Evolutionary conservation across 2,888 invertebrate species (phyloP), one percentile per base, ranked within the genome.

Genomic region (Chloromyia formosa): DNA sequence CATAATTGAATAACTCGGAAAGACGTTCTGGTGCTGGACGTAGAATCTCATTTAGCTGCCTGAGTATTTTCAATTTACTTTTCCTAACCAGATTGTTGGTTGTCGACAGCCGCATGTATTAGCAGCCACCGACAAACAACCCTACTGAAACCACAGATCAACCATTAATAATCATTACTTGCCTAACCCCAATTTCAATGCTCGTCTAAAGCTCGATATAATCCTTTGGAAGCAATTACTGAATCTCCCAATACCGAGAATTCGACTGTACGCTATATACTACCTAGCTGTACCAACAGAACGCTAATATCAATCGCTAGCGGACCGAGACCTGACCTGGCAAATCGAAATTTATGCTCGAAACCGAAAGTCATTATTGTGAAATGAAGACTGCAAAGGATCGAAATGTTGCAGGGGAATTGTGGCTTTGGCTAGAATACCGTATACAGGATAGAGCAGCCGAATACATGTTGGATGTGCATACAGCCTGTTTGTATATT

Each of bases 141-240:
- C 53, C 12, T 27, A 53, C 27, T 5, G 54, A n/a, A 22, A 53
- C 71, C 71, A 27, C 71, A 71, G 56, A 56, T 71, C 56, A 56
- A 20, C 71, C 71, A 71, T 71, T 71, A 71, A 71, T 71, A 71
- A 71, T 71, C 71, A 71, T 71, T 71, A 71, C 71, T 71, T 58
- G 56, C 56, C 71, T 58, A 35, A 56, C 71, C 71, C 1, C 40
- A 35, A 56, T 56, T 71, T 58, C 71, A 40, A 40, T 56, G 58
- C 58, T 58, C 56, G 16, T 56, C 66, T 49, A 40, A 2, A 20
- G 71, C 71, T 16, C 53, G 5, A 40, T 54, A 49, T 71, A 71
- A 71, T 71, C 71, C 71, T 71, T 56, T 56, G 35, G 71, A 71
- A 58, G 71, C 71, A 71, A 71, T 71, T 71, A 56, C 58, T 22